Base-by-base conservation (phyloP, 2,888 invertebrate species). In the Argyresthia goedartella region DNA sequence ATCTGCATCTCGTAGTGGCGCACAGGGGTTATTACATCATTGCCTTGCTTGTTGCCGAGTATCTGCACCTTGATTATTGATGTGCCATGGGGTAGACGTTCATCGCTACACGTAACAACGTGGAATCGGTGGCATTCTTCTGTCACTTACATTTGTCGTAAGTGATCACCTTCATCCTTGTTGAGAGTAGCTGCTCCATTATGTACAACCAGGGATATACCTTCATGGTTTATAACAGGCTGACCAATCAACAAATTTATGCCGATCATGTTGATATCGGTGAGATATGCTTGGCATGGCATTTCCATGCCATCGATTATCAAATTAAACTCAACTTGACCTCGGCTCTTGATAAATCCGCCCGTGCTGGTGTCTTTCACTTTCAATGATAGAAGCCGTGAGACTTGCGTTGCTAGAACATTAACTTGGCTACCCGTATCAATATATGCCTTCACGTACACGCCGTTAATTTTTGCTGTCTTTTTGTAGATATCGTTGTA, bases 361-460 rank as follows among this genome's bases (percentile, higher is more conserved):
- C 48, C 48, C 4, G 51, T 25, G 8, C 13, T 46, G 1, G 52
- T 49, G 1, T 54, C 54, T 1, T 16, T 52, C 0, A 55, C 52
- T 8, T 56, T n/a, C 4, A 55, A 48, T 4, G 41, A 8, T 0
- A 56, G 33, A 0, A 51, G 10, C 1, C 13, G n/a, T n/a, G n/a
- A n/a, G n/a, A n/a, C n/a, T 33, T 54, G 4, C 2, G n/a, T 15
- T 0, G 39, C 48, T 0, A 57, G 36, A 8, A 57, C 51, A 25
- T 59, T 59, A 1, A 56, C 54, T 51, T 59, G 55, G 45, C 55
- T 56, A 0, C 57, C 60, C 6, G 56, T 57, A 34, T 57, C 60
- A 1, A 60, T 44, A 42, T 60, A 60, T 1, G 57, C 42, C 39
- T 55, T 56, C 4, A 59, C 50, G 13, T n/a, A 43, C 3, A 43